Evolutionary conservation across 1,140 invertebrate genomes (phyloP).

Genomic region (Drosophila athabasca): DNA sequence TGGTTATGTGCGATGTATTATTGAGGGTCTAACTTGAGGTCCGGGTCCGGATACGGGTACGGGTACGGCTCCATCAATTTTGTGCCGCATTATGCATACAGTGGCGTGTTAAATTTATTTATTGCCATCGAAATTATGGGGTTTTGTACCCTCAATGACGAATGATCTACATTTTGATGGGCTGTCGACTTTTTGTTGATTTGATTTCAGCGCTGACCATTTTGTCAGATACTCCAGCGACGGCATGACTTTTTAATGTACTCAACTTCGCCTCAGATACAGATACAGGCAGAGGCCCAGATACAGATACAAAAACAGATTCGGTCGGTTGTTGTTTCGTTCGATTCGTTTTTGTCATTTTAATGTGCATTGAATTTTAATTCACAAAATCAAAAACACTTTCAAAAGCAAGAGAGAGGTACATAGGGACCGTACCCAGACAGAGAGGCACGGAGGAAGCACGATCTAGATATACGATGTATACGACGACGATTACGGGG

Average conservation of each 20-base stretch:
- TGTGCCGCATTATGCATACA: slow-evolving; percentile 50
- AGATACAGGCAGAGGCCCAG: slow-evolving; percentile 6
- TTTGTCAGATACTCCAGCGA: slow-evolving; percentile 44
- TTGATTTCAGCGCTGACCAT: slow-evolving; percentile 44
- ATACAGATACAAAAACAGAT: slow-evolving; percentile 13
- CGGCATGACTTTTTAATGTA: slow-evolving; percentile 76
- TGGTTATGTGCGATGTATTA: neutral
- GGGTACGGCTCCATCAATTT: slow-evolving; percentile 13
- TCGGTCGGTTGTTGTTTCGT: slow-evolving; percentile 23
- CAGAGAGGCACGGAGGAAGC: slow-evolving; percentile 2
- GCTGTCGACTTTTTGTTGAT: slow-evolving; percentile 41
- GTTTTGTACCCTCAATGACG: slow-evolving; percentile 70
- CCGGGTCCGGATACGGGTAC: slow-evolving; percentile 1
- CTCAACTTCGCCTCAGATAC: slow-evolving; percentile 25
- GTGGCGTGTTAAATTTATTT: slow-evolving; percentile 76
- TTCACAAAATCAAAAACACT: slow-evolving; percentile 66
- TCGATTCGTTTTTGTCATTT: slow-evolving; percentile 76
- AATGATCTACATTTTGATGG: slow-evolving; percentile 79
- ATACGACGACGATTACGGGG: slow-evolving; percentile 43
- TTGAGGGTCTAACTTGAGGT: no score
- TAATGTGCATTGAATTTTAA: slow-evolving; percentile 82
- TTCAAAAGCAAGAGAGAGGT: slow-evolving; percentile 22
- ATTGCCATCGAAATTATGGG: slow-evolving; percentile 67
- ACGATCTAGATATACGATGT: slow-evolving; percentile 51
- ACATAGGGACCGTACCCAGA: no score